These are phyloP conservation scores for Meandrusa payeni DNA, from an alignment of 2,888 invertebrate genomes.

Conservation along the genomic window DNA sequence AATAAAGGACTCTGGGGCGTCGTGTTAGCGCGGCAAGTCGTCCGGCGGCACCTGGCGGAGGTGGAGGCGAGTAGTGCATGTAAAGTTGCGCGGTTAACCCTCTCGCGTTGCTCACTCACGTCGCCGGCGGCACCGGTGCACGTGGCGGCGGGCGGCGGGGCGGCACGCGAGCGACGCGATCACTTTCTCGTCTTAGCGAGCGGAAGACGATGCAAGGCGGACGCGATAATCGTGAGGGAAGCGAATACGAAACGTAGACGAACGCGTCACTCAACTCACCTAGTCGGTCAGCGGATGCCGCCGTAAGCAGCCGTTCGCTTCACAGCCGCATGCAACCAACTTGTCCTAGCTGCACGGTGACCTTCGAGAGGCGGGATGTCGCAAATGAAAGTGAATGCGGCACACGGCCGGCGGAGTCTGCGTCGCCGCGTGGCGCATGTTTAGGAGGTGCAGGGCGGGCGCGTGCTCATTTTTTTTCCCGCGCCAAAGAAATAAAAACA, in stretches of 20 bases:
- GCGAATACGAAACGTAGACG: constrained; percentile 48
- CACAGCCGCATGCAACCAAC: constrained; percentile 46
- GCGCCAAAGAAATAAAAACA: constrained; percentile 79
- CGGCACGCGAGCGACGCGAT: constrained; percentile 52
- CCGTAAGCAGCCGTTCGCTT: constrained; percentile 61
- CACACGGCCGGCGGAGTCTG: constrained; percentile 75
- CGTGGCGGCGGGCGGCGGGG: constrained; percentile 39
- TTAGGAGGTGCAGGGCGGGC: constrained; percentile 80
- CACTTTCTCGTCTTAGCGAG: constrained; percentile 59
- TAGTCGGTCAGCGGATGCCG: constrained; percentile 66
- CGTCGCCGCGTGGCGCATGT: constrained; percentile 82
- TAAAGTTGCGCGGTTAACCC: constrained; percentile 66
- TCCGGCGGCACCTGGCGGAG: constrained; percentile 47
- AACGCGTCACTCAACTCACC: constrained; percentile 68
- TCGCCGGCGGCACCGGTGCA: constrained; percentile 24
- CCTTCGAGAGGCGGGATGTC: constrained; percentile 78
- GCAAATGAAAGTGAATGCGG: constrained; percentile 81
- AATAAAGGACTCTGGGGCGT: constrained; percentile 38
- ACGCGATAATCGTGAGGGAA: constrained; percentile 67
- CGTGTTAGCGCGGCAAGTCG: constrained; percentile 43
- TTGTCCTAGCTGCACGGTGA: constrained; percentile 61
- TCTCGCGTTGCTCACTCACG: constrained; percentile 47
- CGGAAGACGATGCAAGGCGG: constrained; percentile 67
- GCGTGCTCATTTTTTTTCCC: constrained; percentile 69
- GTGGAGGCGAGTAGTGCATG: constrained; percentile 48